Evolutionary conservation across 2,113 vertebrate species (phyloP).

Genomic region (Cromileptes altivelis): DNA sequence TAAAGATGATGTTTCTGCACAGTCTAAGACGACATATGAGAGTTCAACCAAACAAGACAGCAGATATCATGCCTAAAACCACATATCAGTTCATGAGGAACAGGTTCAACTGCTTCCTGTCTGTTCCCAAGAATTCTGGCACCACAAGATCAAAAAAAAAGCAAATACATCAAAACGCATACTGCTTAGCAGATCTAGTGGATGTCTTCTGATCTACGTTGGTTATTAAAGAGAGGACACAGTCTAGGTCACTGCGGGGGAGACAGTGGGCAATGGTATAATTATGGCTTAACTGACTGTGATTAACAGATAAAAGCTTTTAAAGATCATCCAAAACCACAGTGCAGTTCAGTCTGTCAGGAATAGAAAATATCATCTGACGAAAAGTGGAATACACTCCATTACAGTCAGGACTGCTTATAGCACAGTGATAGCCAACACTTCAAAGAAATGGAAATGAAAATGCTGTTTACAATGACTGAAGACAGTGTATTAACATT

Average conservation of each 20-base stretch:
- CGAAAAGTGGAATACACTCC: conserved; percentile 6
- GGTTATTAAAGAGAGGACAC: conserved; percentile 26
- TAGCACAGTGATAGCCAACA: conserved; percentile 23
- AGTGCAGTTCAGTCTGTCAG: neutral
- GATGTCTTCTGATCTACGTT: neutral
- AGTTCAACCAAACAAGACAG: neutral
- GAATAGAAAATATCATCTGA: neutral
- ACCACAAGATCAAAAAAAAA: conserved; percentile 14
- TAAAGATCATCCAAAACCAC: conserved; percentile 39
- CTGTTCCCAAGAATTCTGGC: conserved; percentile 28
- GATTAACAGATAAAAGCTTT: conserved; percentile 48
- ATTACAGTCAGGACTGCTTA: conserved; percentile 8
- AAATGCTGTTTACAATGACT: conserved; percentile 10
- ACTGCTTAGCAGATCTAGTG: neutral
- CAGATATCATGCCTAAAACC: neutral
- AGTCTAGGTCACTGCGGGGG: conserved; percentile 40
- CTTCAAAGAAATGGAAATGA: conserved; percentile 21
- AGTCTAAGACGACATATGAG: neutral
- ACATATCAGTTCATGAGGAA: conserved; percentile 5
- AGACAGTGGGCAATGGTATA: conserved; percentile 38
- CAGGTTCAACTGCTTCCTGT: conserved; percentile 31
- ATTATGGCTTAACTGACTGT: conserved; percentile 56
- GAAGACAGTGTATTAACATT: conserved; percentile 8
- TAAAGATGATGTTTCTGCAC: conserved; percentile 11
- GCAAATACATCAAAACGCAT: conserved; percentile 2